Conservation (phyloP, 2,888 invertebrate species). For the Cryptus armator region DNA sequence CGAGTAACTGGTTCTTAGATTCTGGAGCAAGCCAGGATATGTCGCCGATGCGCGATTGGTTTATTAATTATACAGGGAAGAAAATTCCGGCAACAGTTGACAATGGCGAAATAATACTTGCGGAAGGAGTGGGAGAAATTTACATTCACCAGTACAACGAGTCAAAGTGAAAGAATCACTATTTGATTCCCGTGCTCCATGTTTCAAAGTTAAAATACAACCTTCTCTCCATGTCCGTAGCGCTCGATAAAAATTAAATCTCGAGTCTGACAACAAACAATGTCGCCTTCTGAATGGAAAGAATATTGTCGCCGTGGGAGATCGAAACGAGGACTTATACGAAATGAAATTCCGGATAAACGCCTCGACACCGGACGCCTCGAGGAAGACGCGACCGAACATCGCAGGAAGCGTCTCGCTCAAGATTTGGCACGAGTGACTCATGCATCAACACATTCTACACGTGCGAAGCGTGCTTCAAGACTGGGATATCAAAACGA, state of each 20-base stretch:
- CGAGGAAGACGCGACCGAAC: not conserved
- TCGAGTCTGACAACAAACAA: constrained; percentile 22
- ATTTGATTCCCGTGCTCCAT: constrained; percentile 54
- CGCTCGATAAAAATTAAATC: constrained; percentile 60
- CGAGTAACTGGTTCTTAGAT: constrained; percentile 55
- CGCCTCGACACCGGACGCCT: not conserved
- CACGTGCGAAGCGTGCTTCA: constrained; percentile 55
- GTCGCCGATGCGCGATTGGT: constrained; percentile 62
- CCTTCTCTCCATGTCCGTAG: constrained; percentile 40
- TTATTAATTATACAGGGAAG: constrained; percentile 33
- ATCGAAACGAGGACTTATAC: constrained; percentile 55
- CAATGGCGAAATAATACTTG: constrained; percentile 53
- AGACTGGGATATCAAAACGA: constrained; percentile 3
- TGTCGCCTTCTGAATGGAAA: constrained; percentile 45
- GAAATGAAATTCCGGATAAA: constrained; percentile 58
- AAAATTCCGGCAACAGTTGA: constrained; percentile 49
- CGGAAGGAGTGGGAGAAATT: constrained; percentile 60
- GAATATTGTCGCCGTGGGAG: constrained; percentile 49
- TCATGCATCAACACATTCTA: constrained; percentile 62
- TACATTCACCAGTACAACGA: constrained; percentile 65
- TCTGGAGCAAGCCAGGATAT: constrained; percentile 70
- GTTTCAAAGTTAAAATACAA: constrained; percentile 63
- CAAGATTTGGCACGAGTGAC: constrained; percentile 65
- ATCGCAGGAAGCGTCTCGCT: not conserved
- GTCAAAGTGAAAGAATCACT: constrained; percentile 56